Base-by-base conservation (phyloP, 2,797 vertebrate species). In the Poecile montanus region DNA sequence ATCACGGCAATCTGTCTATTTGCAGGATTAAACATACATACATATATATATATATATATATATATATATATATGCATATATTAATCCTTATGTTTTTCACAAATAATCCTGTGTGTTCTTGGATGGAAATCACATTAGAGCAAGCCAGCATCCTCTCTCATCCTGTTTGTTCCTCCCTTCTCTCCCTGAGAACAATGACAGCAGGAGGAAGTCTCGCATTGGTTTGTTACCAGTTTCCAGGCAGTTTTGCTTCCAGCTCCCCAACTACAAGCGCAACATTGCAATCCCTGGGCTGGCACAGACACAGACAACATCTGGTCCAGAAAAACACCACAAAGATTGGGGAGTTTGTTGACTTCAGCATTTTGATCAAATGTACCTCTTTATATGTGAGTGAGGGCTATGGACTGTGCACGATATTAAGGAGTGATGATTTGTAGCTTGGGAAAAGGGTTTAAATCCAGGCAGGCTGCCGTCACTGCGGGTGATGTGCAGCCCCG, bases 151-250 rank as follows among this genome's bases (percentile, higher is more conserved):
- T 85, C 81, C 84, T 84, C 79, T 75, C 65, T 89, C 95, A 87
- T 91, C 81, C 86, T 91, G 71, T 94, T 91, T 89, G 76, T 63
- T 94, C 71, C 87, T 85, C 88, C 80, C 77, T 78, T 88, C 89
- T 85, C 89, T 95, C 51, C 73, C 66, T 2, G 70, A 83, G 94
- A 96, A 96, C 93, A 96, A 94, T 75, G 89, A 78, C 45, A 83
- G 83, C 91, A 34, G 93, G 71, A 96, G 90, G 88, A 96, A 94
- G 93, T 85, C 94, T 93, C 58, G 83, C 83, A 95, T 94, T 95
- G 91, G 91, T 78, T 90, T 95, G 93, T 83, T 94, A 91, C 82
- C 38, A 88, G 94, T 95, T 96, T 95, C 94, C 88, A 90, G 93
- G 88, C 95, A 94, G 93, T 94, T 95, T 96, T 95, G 70, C 89